A percentile compares a stretch with the other conserved stretches of the same genome.
Conservation (phyloP, 1,140 invertebrate species). For the Homalodisca vitripennis region DNA sequence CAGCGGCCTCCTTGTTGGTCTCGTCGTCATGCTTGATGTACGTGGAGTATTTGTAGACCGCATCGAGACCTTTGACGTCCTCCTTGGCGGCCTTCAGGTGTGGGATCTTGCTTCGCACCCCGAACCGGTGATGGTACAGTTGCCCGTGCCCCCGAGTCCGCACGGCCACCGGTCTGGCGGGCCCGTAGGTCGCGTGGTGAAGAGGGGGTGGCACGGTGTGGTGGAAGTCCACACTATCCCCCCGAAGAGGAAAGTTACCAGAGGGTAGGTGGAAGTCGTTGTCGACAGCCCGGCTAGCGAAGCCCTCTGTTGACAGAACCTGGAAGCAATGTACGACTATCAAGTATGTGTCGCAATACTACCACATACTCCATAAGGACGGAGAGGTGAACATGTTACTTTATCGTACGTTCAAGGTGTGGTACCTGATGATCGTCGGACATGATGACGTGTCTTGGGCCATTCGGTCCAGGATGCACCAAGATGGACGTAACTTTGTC, state of each 20-base stretch:
- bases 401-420: too few species aligned
- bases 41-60: not conserved
- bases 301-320: not conserved
- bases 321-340: too few species aligned
- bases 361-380: too few species aligned
- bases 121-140: not conserved
- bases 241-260: not conserved
- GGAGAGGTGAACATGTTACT: too few species aligned
- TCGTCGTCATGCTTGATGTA: not conserved
- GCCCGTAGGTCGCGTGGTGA: slow-evolving; percentile 11
- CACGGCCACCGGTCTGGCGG: slow-evolving; percentile 5
- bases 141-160: not conserved
- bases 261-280: not conserved
- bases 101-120: not conserved
- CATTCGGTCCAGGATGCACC: not conserved
- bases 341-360: too few species aligned
- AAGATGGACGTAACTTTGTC: slow-evolving; percentile 13
- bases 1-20: not conserved
- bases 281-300: not conserved
- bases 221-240: slow-evolving; percentile 27
- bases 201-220: slow-evolving; percentile 28
- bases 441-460: slow-evolving; percentile 1
- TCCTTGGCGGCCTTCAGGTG: slow-evolving; percentile 1
- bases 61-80: slow-evolving; percentile 1
- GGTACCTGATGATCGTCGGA: slow-evolving; percentile 12